Base-by-base conservation (phyloP, 2,113 vertebrate genomes). In the Caranx melampygus region DNA sequence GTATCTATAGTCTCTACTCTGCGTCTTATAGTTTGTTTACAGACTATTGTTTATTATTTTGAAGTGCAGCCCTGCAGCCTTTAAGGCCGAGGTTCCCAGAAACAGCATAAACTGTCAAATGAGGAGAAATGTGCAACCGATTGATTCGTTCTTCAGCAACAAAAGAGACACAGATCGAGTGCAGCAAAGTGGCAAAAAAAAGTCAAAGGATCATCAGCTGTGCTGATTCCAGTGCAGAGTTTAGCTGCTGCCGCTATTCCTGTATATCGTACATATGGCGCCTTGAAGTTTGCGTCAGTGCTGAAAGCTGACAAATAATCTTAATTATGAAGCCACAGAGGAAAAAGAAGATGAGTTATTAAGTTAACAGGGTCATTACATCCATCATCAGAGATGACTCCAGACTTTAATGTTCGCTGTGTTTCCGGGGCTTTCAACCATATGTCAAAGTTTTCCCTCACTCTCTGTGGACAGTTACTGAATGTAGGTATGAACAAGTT, bases 41-140 rank as follows among this genome's bases (percentile, higher is more conserved):
- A 13, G 44, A 18, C 16, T 51, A 0, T 14, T 60, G 54, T 54
- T 67, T 34, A 45, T 66, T 34, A 45, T 55, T 31, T n/a, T 14
- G 16, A 49, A 37, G 75, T 14, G 11, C 11, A 62, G 57, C 63
- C 55, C 26, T 14, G 34, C 45, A 21, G 57, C 47, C 5, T 42
- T 7, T 5, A 7, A 7, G 35, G 3, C 18, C 6, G 34, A 69
- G 15, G 37, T 21, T 63, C 37, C 35, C 5, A 44, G 45, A 72
- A 21, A 21, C 40, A 51, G 18, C 21, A 26, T 3, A 6, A 40
- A 57, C 6, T 37, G 45, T 68, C 47, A 54, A 55, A 75, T 54
- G 45, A 72, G 44, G 33, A 34, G 26, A 72, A 34, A 77, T n/a
- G 61, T 60, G 47, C 13, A 49, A 59, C 65, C 18, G 68, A n/a